Evolutionary conservation across 2,888 invertebrate species (phyloP), one percentile per base, ranked within the genome.

Genomic region (Chromoteleia sp.): DNA sequence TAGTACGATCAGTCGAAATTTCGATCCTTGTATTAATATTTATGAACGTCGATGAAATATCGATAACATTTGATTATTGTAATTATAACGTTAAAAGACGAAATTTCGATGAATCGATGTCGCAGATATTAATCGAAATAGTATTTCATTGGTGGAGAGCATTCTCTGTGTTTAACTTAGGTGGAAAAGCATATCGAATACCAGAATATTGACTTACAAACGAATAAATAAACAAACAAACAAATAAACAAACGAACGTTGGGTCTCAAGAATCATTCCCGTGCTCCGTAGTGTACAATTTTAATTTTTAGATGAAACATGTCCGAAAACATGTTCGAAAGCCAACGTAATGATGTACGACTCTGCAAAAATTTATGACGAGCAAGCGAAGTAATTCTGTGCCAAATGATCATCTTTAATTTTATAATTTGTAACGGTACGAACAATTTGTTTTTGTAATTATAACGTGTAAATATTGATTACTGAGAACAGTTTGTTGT

Each of bases 201-300:
- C 12, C 30, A 56, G 43, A 52, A 15, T 29, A 12, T 52, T 41
- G 39, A 43, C 61, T 50, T 8, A 73, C 25, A 58, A 30, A 50
- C 29, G 12, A 59, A 2, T 25, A 25, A 12, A 39, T 39, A 12
- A 43, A 33, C 17, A 19, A 56, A 73, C 52, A 21, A 56, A 54
- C 45, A n/a, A 8, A 33, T 33, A 33, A 39, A 25, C 21, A 14
- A 50, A 73, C 52, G 39, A 56, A 58, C 50, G 50, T 76, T 76
- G 59, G 58, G 75, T 76, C 67, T 76, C 75, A 76, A 41, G 17
- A 68, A 76, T 76, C 75, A 68, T 76, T 76, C 67, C 67, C 59
- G 59, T 59, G 52, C 48, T 76, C 36, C 45, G 17, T 52, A 61
- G 17, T 48, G 17, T 56, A 74, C 30, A 10, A 58, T 25, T 58